Evolutionary conservation across 2,797 vertebrate genomes (phyloP), one percentile per base, ranked within the genome.

Genomic region (Hyperoplus immaculatus): DNA sequence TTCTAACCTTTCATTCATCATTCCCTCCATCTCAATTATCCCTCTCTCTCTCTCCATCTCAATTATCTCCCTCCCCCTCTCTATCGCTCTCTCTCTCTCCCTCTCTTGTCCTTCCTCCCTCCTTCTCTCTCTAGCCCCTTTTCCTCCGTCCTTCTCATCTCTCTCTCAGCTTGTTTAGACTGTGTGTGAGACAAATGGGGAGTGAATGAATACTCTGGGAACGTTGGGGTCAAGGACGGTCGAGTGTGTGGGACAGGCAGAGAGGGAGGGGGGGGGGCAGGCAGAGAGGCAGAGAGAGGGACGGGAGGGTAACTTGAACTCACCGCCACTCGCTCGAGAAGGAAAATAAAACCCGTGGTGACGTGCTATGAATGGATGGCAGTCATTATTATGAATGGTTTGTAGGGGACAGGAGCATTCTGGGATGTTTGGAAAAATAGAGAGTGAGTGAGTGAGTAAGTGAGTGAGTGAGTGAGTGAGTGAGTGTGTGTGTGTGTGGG

Each of bases 151-250:
- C 29, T 29, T 29, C 29, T 29, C 64, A 16, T 69, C 72, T 73
- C 75, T 63, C 64, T 60, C 65, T 72, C 61, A 67, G 76, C 79
- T 78, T 94, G 94, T 95, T 95, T 95, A 93, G 92, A 94, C 92
- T 94, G 92, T 85, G 77, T 60, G 29, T 60, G 74, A 92, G 93
- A 95, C 90, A 93, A 92, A 93, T 90, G 84, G 81, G 29, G 74
- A 88, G 72, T 80, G 84, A 89, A 87, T 93, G 92, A 93, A 87
- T 85, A 87, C 16, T 42, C 75, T 69, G 67, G 80, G 91, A 89
- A 85, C 72, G 69, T 82, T 72, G 71, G 83, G 93, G 93, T 94
- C 92, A 94, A 90, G 87, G 85, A 90, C 80, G 77, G 79, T 80
- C 68, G 83, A 93, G 88, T 83, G 89, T 80, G 78, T 82, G 87